These are phyloP conservation scores for Pseudomyrmex concolor DNA, from an alignment of 1,140 invertebrate species.

Conservation along the genomic window DNA sequence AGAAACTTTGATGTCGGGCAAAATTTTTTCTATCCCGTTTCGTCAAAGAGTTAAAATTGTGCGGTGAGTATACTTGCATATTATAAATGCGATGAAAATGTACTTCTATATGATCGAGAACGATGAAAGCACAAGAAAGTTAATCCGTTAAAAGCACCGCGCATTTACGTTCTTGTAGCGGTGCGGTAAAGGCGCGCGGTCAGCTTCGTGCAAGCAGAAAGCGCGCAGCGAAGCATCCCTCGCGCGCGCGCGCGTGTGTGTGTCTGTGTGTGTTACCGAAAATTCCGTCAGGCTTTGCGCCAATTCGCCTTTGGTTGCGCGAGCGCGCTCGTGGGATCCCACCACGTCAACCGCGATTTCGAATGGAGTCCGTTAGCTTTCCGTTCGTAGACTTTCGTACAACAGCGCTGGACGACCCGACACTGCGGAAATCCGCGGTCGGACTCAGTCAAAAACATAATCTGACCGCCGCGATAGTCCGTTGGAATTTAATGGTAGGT, in stretches of 20 bases:
- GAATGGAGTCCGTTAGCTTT: not conserved
- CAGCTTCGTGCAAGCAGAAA: slow-evolving; percentile 67
- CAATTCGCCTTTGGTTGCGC: not conserved
- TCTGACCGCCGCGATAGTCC: slow-evolving; percentile 22
- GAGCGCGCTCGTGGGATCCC: slow-evolving; percentile 2
- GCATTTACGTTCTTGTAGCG: slow-evolving; percentile 30
- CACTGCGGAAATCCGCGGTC: slow-evolving; percentile 24
- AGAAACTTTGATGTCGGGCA: too few species aligned
- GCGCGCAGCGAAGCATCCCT: slow-evolving; percentile 54
- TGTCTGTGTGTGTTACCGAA: slow-evolving; percentile 46
- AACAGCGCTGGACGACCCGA: not conserved
- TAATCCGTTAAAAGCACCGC: slow-evolving; percentile 70
- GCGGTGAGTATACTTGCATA: not conserved
- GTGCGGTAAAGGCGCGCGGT: slow-evolving; percentile 38
- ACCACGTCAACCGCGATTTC: slow-evolving; percentile 13
- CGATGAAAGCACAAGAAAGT: slow-evolving; percentile 34
- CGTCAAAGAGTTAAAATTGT: not conserved
- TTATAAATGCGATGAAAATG: not conserved
- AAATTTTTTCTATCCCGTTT: too few species aligned
- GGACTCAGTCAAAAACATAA: slow-evolving; percentile 1
- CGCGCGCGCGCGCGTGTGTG: not conserved
- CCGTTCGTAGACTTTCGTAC: slow-evolving; percentile 24
- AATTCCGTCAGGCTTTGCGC: slow-evolving; percentile 57
- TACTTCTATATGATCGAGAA: not conserved
- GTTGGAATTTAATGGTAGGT: slow-evolving; percentile 42